These are phyloP conservation scores for Exocentrus adspersus DNA, from an alignment of 2,888 invertebrate genomes.

Conservation along the genomic window DNA sequence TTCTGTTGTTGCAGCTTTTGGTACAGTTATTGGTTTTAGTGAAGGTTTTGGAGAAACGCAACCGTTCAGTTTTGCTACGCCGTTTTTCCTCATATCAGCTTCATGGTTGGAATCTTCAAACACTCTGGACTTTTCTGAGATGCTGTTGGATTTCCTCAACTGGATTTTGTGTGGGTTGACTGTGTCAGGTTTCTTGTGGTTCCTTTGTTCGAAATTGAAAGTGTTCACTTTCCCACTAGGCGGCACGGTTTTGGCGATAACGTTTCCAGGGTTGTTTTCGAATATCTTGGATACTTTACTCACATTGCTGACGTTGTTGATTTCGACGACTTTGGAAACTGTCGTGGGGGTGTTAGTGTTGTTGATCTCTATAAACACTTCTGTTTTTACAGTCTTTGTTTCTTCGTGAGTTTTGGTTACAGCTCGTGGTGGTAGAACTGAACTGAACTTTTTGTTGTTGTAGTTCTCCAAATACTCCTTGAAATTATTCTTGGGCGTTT, in stretches of 20 bases:
- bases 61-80: conserved; percentile 31
- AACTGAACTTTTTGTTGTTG: conserved; percentile 48
- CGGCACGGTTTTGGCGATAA: not conserved
- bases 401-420: conserved; percentile 34
- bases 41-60: conserved; percentile 24
- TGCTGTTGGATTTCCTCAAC: conserved; percentile 40
- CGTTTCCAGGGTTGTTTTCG: conserved; percentile 20
- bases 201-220: conserved; percentile 37
- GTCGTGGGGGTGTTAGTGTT: conserved; percentile 35
- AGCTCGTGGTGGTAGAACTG: conserved; percentile 47
- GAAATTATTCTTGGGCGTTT: conserved; percentile 40
- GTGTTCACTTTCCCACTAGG: conserved; percentile 15
- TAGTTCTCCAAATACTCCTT: conserved; percentile 49
- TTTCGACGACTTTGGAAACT: conserved; percentile 35
- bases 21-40: conserved; percentile 6
- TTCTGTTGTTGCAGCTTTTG: not conserved
- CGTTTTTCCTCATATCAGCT: conserved; percentile 23
- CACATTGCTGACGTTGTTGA: conserved; percentile 28
- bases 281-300: conserved; percentile 38
- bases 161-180: conserved; percentile 15
- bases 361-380: conserved; percentile 55
- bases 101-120: conserved; percentile 34
- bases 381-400: conserved; percentile 52
- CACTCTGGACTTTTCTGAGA: conserved; percentile 44
- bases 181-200: conserved; percentile 37